These are phyloP conservation scores for Gavia stellata DNA, from an alignment of 2,113 vertebrate genomes.

Conservation along the genomic window DNA sequence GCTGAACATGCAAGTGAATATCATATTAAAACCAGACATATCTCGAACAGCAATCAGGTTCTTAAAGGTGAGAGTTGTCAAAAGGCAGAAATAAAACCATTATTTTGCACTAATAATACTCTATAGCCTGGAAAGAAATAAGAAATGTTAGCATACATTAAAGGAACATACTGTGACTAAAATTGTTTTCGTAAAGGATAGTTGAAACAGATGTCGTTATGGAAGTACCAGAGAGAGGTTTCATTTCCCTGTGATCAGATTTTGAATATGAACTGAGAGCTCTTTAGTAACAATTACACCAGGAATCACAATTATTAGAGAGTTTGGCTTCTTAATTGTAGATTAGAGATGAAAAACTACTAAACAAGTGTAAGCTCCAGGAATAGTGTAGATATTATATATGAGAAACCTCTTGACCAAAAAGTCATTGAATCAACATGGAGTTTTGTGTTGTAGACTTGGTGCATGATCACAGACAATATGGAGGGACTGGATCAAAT, in stretches of 20 bases:
- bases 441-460: background rate
- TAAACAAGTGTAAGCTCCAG: background rate
- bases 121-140: background rate
- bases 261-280: background rate
- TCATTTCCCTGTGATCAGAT: background rate
- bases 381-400: background rate
- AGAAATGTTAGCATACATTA: background rate
- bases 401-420: background rate
- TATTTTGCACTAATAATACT: background rate
- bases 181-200: background rate
- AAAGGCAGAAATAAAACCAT: background rate
- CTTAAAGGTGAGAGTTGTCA: background rate
- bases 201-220: background rate
- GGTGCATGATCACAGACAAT: background rate
- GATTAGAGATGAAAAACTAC: background rate
- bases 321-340: background rate
- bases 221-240: background rate
- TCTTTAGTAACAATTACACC: background rate
- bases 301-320: background rate
- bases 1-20: background rate
- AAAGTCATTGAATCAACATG: background rate
- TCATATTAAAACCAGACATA: background rate
- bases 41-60: background rate
- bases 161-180: background rate
- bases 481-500: background rate